These are phyloP conservation scores for Acanthosepion esculentum DNA, from an alignment of 2,888 invertebrate species.

Conservation along the genomic window DNA sequence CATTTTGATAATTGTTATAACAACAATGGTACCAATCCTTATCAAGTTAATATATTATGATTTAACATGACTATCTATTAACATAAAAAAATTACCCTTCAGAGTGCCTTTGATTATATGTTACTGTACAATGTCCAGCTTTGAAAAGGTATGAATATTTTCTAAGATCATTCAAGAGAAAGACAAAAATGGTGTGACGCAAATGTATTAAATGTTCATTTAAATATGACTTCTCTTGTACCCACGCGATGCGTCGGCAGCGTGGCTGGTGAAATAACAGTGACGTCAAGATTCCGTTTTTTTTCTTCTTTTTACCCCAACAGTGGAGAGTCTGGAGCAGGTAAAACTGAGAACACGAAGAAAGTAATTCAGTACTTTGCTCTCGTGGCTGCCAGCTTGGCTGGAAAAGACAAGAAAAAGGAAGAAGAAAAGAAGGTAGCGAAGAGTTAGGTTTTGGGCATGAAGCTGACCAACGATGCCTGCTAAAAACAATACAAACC, in stretches of 20 bases:
- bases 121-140: neutral
- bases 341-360: constrained; percentile 99
- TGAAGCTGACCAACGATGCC: neutral
- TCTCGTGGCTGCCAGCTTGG: constrained; percentile 83
- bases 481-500: neutral
- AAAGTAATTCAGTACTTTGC: constrained; percentile 99
- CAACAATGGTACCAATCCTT: neutral
- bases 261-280: neutral
- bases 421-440: constrained; percentile 62
- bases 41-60: too few relatives aligned
- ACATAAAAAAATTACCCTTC: too few relatives aligned
- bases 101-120: neutral
- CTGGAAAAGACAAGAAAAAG: constrained; percentile 58
- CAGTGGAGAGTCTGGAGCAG: constrained; percentile 98
- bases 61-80: too few relatives aligned
- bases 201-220: neutral
- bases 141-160: neutral
- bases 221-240: neutral
- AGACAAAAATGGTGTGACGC: neutral
- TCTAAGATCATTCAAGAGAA: neutral
- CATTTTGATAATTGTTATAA: neutral
- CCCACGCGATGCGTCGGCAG: neutral
- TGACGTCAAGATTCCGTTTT: neutral
- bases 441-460: constrained; percentile 36
- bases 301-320: constrained; percentile 42